Conservation (phyloP, 2,888 invertebrate species). For the Schizaphis graminum region DNA sequence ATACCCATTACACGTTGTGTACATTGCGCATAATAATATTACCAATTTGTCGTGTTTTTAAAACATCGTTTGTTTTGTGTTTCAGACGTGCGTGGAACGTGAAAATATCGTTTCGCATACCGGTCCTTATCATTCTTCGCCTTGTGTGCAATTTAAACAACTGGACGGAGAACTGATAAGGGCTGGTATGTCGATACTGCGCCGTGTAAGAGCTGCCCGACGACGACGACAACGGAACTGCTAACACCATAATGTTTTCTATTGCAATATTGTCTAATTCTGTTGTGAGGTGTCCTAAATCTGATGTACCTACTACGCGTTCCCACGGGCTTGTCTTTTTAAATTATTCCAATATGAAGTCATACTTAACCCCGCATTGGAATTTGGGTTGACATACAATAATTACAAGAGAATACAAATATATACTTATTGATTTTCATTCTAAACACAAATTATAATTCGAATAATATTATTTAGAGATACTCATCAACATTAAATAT, state of each 20-base stretch:
- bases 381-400: not conserved
- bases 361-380: not conserved
- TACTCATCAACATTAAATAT: not conserved
- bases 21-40: not conserved
- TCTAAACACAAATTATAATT: not conserved
- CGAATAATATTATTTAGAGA: not conserved
- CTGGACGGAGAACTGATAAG: conserved; percentile 66
- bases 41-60: not conserved
- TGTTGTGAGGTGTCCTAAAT: not conserved
- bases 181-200: conserved; percentile 53
- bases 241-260: not conserved
- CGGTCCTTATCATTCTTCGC: conserved; percentile 64
- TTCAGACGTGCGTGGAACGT: not conserved
- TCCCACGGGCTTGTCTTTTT: not conserved
- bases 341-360: not conserved
- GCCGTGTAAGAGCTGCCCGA: not conserved
- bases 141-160: conserved; percentile 64
- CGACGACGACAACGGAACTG: not conserved
- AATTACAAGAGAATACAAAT: not conserved
- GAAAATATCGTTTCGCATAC: conserved; percentile 44
- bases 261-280: not conserved
- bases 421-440: not conserved
- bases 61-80: conserved; percentile 16
- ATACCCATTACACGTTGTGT: not conserved
- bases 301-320: not conserved